Base-by-base conservation (phyloP, 2,797 vertebrate species). In the Adelosebastes latens region DNA sequence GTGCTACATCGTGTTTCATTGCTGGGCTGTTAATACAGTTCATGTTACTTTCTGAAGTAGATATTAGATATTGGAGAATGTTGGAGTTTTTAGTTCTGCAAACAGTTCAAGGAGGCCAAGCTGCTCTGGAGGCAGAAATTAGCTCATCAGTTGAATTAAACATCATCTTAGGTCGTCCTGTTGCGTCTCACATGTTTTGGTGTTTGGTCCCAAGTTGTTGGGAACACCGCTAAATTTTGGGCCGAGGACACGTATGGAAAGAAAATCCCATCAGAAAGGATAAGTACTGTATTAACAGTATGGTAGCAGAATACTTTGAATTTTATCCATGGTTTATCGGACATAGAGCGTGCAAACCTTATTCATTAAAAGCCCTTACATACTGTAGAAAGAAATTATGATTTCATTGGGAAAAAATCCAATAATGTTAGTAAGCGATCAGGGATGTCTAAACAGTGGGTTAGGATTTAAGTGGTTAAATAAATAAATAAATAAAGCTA, bases 51-150 rank as follows among this genome's bases (percentile, higher is more conserved):
- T 53, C 27, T 67, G 61, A 75, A 71, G 56, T 72, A 71, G 32
- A 59, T 76, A 29, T 66, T 63, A 18, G 25, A 72, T 39, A 42
- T 9, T 14, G 12, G 46, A 39, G 24, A 42, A 77, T 32, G n/a
- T 31, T 31, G 6, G 13, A 27, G 39, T 72, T 83, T 83, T 56
- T 46, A 53, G 3, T 58, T 46, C n/a, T 63, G 24, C 16, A 27
- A 72, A 80, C 22, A 12, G 31, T 64, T 77, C 39, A 65, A 68
- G 31, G 70, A 80, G 74, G 70, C 20, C 9, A 8, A n/a, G 65
- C 61, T 72, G 65, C 75, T 81, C 24, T n/a, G 75, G 34, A 63
- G 75, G 60, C 49, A 81, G 56, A 36, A 66, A 62, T 34, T 2
- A 72, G 42, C 53, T 68, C 4, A 20, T 32, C 1, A 3, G 7